These are phyloP conservation scores for Hemicordylus capensis DNA, from an alignment of 2,113 vertebrate species.

Conservation along the genomic window DNA sequence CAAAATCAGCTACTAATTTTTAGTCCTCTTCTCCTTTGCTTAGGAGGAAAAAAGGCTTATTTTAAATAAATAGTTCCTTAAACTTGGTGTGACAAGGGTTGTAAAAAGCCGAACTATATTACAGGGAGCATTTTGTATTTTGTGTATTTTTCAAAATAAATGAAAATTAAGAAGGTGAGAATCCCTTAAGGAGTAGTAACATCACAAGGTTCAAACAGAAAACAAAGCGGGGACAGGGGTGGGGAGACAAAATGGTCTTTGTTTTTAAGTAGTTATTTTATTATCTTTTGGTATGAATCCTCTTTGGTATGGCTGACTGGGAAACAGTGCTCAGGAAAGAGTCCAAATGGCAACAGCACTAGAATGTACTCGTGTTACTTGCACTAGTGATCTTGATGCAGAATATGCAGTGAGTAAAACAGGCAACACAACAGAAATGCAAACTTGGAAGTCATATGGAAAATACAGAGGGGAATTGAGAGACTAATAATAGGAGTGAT, in stretches of 20 bases:
- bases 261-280: constrained; percentile 14
- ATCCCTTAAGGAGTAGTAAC: constrained; percentile 44
- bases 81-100: background rate
- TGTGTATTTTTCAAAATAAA: background rate
- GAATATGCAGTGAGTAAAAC: background rate
- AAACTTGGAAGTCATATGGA: background rate
- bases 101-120: background rate
- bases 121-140: background rate
- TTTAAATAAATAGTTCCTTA: background rate
- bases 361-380: background rate
- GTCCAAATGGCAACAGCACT: constrained; percentile 24
- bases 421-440: background rate
- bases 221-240: constrained; percentile 3
- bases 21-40: background rate
- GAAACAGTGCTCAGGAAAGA: constrained; percentile 22
- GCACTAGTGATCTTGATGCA: background rate
- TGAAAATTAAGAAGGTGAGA: constrained; percentile 1
- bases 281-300: no score
- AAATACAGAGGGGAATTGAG: background rate
- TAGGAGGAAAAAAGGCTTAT: background rate
- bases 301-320: constrained; percentile 15
- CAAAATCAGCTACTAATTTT: background rate
- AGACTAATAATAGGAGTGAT: background rate
- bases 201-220: background rate
- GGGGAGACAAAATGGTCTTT: constrained; percentile 38